These are phyloP conservation scores for Coleophora deauratella DNA, from an alignment of 2,888 invertebrate species.

Conservation along the genomic window DNA sequence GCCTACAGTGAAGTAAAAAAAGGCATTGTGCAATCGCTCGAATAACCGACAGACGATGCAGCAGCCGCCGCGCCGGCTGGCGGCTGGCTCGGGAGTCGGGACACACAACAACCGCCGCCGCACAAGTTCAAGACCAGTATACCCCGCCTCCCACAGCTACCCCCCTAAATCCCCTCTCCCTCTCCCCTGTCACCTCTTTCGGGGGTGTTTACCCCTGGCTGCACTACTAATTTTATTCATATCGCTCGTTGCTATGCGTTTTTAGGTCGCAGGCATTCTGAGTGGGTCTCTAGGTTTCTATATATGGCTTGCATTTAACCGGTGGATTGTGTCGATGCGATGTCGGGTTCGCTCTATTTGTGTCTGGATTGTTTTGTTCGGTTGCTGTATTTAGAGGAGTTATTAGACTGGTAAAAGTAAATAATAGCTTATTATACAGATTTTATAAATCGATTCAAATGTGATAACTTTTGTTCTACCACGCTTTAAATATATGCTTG, in stretches of 20 bases:
- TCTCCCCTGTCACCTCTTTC: not conserved
- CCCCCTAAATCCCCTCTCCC: conserved; percentile 4
- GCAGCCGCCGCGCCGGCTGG: conserved; percentile 3
- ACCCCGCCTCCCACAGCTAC: conserved; percentile 3
- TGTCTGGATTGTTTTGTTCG: no score
- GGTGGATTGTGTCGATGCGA: no score
- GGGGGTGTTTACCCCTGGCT: conserved; percentile 5
- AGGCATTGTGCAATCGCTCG: not conserved
- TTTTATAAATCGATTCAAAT: no score
- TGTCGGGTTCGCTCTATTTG: no score
- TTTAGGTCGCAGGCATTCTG: conserved; percentile 16
- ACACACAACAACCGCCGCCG: not conserved
- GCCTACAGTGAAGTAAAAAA: no score
- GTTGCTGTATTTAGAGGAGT: no score
- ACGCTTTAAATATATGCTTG: no score
- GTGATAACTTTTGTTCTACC: no score
- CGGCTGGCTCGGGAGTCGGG: conserved; percentile 1
- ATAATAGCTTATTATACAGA: no score
- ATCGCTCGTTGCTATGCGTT: conserved; percentile 17
- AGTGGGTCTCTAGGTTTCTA: conserved; percentile 9
- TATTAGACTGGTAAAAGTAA: no score
- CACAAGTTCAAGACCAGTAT: conserved; percentile 39
- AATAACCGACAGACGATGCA: not conserved
- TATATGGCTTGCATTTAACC: not conserved
- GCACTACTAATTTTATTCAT: conserved; percentile 18